phyloP scores from a whole-genome alignment of 2,888 invertebrate genomes.

The Leptopilina drosophilae region DNA sequence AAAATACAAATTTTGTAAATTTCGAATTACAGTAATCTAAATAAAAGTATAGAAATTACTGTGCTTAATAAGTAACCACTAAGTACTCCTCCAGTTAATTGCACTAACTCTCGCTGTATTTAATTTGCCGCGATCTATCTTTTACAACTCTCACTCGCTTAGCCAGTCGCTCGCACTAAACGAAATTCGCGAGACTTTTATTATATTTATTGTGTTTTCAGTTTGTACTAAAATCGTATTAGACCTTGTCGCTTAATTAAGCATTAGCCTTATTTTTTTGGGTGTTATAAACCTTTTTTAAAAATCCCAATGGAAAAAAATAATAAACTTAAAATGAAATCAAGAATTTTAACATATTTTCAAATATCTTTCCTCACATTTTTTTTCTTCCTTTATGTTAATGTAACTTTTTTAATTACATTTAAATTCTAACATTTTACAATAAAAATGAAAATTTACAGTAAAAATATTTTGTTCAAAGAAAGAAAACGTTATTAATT shows the following conservation, averaged over 20 bases:
- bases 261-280: constrained; percentile 14
- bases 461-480: too few species aligned
- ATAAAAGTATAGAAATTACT: too few species aligned
- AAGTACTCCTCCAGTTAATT: constrained; percentile 46
- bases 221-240: constrained; percentile 57
- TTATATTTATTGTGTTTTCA: constrained; percentile 58
- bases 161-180: constrained; percentile 47
- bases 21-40: too few species aligned
- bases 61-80: constrained; percentile 10
- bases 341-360: too few species aligned
- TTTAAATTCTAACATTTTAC: too few species aligned
- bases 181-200: constrained; percentile 35
- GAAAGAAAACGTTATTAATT: too few species aligned
- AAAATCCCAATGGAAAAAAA: not conserved
- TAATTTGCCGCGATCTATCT: constrained; percentile 13
- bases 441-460: too few species aligned
- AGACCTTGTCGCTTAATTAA: constrained; percentile 37
- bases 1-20: too few species aligned
- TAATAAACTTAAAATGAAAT: not conserved
- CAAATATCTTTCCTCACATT: too few species aligned
- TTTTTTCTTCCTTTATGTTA: too few species aligned
- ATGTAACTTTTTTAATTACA: too few species aligned
- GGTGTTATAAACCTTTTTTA: not conserved
- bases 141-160: constrained; percentile 13
- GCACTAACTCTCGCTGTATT: constrained; percentile 17